A percentile compares a stretch with the other conserved stretches of the same genome.
phyloP scores from a whole-genome alignment of 2,113 vertebrate genomes.

The Leucoraja erinaceus region DNA sequence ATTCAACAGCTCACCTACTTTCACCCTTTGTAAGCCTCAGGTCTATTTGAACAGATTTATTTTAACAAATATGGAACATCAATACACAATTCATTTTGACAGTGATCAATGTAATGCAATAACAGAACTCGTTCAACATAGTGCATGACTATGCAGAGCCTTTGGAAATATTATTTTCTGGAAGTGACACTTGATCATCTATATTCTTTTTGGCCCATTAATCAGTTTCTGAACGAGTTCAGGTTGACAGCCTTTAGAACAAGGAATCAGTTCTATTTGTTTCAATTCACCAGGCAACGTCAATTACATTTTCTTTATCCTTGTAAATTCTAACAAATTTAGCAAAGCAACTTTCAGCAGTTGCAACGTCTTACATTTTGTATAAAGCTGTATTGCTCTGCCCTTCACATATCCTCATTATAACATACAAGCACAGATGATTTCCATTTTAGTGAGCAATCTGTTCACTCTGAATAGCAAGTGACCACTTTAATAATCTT shows the following conservation, averaged over 20 bases:
- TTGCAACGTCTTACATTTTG: background rate
- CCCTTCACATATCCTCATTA: background rate
- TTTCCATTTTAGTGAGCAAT: background rate
- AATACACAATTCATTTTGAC: background rate
- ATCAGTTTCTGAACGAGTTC: conserved; percentile 1
- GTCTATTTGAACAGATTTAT: background rate
- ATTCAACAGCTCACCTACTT: background rate
- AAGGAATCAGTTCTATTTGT: background rate
- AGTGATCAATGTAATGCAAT: conserved; percentile 15
- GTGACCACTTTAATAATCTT: background rate
- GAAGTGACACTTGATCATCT: background rate
- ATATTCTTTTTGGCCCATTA: background rate
- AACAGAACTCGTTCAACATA: background rate
- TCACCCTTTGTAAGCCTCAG: background rate
- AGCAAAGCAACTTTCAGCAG: background rate
- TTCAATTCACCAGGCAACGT: background rate
- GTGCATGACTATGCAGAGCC: background rate
- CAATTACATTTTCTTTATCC: background rate
- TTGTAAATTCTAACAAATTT: background rate
- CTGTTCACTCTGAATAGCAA: background rate
- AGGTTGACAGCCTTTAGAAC: conserved; percentile 1
- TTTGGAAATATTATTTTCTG: background rate
- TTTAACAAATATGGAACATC: background rate
- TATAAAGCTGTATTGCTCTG: background rate
- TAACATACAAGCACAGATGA: background rate